Evolutionary conservation across 2,888 invertebrate genomes (phyloP).

Genomic region (Mesodorylaimus sp.): DNA sequence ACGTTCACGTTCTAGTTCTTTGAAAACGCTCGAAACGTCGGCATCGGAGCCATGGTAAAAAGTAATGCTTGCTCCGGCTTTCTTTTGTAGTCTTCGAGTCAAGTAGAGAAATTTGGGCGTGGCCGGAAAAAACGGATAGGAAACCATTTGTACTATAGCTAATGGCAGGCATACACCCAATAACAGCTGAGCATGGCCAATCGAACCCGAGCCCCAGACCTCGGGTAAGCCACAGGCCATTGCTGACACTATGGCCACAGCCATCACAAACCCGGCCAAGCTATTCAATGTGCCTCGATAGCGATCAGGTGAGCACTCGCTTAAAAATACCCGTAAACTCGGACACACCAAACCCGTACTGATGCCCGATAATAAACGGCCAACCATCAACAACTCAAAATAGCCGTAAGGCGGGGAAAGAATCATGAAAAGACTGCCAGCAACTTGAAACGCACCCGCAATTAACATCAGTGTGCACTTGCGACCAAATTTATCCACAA

Average conservation of each 20-base stretch:
- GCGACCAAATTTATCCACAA: not conserved
- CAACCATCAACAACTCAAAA: conserved; percentile 5
- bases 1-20: not conserved
- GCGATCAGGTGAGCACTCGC: not conserved
- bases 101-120: conserved; percentile 3
- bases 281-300: not conserved
- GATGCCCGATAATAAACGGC: conserved; percentile 1
- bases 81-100: not conserved
- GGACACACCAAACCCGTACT: not conserved
- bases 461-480: not conserved
- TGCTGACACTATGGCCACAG: not conserved
- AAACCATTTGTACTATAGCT: not conserved
- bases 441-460: not conserved
- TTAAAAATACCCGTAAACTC: not conserved
- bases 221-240: not conserved
- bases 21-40: not conserved
- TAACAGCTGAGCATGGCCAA: not conserved
- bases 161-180: not conserved
- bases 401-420: not conserved
- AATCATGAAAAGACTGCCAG: not conserved
- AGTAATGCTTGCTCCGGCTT: not conserved
- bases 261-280: not conserved
- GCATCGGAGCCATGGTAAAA: conserved; percentile 2
- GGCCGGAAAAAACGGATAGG: not conserved
- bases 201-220: not conserved